Evolutionary conservation across 1,140 invertebrate species (phyloP).

Genomic region (Anadara kagoshimensis): DNA sequence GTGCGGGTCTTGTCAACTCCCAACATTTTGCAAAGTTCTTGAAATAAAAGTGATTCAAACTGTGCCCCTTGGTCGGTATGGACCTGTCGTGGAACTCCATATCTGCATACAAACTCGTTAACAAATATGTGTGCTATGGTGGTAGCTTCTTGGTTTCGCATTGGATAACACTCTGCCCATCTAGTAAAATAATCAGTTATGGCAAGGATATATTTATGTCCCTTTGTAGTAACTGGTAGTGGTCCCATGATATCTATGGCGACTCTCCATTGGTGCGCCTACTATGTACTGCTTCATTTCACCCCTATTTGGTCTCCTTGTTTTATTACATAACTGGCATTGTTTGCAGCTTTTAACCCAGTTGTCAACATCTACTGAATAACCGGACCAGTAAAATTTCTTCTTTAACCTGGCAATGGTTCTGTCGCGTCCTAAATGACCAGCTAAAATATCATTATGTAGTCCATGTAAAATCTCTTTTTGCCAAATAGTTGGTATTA

Average conservation of each 20-base stretch:
- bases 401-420: neutral
- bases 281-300: constrained; percentile 14
- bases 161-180: constrained; percentile 43
- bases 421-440: neutral
- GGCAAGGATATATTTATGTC: constrained; percentile 55
- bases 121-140: constrained; percentile 42
- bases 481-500: neutral
- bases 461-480: neutral
- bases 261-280: constrained; percentile 3
- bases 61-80: constrained; percentile 34
- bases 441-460: constrained; percentile 7
- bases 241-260: constrained; percentile 19
- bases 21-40: constrained; percentile 29
- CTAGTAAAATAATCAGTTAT: constrained; percentile 53
- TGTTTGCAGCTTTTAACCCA: neutral
- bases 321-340: neutral
- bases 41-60: constrained; percentile 29
- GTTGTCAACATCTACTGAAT: neutral
- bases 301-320: neutral
- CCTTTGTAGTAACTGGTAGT: neutral
- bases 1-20: constrained; percentile 30
- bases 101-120: constrained; percentile 50
- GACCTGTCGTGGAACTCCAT: constrained; percentile 12
- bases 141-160: constrained; percentile 36
- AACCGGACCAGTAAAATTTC: neutral